Conservation (phyloP, 2,888 invertebrate species). For the Ichneumoninae sp. region DNA sequence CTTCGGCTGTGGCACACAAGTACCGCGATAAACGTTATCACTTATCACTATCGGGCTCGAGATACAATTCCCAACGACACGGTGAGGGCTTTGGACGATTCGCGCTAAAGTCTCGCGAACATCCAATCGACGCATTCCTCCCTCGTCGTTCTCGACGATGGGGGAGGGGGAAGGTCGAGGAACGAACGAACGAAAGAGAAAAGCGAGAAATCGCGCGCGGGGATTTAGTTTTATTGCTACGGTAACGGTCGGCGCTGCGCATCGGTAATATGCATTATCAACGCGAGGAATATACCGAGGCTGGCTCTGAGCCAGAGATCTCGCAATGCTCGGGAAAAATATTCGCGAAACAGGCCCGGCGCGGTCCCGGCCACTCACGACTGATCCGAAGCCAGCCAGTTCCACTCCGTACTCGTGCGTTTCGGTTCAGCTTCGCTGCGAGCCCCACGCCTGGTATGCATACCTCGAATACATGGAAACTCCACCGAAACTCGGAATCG, state of each 20-base stretch:
- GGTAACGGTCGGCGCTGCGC: conserved; percentile 68
- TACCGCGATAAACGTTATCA: conserved; percentile 64
- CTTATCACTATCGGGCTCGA: conserved; percentile 52
- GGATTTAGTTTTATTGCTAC: conserved; percentile 71
- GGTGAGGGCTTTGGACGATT: conserved; percentile 59
- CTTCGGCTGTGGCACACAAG: conserved; percentile 61
- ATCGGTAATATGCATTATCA: conserved; percentile 73
- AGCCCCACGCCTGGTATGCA: neutral
- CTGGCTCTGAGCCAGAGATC: conserved; percentile 71
- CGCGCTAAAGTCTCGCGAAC: conserved; percentile 58
- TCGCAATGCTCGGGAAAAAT: conserved; percentile 68
- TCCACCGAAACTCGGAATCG: conserved; percentile 15
- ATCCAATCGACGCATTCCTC: conserved; percentile 33
- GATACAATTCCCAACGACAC: conserved; percentile 48
- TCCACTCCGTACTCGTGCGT: neutral
- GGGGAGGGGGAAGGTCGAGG: neutral
- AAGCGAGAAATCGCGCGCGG: conserved; percentile 57
- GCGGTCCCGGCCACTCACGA: conserved; percentile 38
- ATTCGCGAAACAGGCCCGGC: conserved; percentile 68
- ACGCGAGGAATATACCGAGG: conserved; percentile 66
- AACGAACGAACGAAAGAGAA: conserved; percentile 48
- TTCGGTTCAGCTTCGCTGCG: neutral
- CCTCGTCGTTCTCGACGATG: conserved; percentile 22
- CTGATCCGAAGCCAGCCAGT: conserved; percentile 38
- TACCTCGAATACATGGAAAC: neutral